Base-by-base conservation (phyloP, 2,888 invertebrate species). In the Megastigmus dorsalis region DNA sequence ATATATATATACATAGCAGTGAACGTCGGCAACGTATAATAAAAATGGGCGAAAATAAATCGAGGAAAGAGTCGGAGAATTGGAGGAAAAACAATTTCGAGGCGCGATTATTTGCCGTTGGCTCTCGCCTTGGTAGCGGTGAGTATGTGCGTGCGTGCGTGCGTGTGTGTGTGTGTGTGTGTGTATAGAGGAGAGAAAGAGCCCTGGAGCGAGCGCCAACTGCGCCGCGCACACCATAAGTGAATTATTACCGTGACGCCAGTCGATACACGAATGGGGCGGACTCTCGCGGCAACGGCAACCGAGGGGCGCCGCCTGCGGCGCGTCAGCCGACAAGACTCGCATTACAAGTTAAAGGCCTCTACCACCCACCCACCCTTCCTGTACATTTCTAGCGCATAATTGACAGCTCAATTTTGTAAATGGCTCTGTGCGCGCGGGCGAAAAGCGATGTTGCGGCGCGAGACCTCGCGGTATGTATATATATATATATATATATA, bases 201-300 rank as follows among this genome's bases (percentile, higher is more conserved):
- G n/a, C n/a, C n/a, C n/a, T n/a, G n/a, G n/a, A n/a, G n/a, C n/a
- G n/a, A n/a, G n/a, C n/a, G n/a, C n/a, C n/a, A n/a, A n/a, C n/a
- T n/a, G n/a, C n/a, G n/a, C n/a, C n/a, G n/a, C n/a, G n/a, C n/a
- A n/a, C n/a, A 63, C 70, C 74, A 80, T 82, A 84, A 84, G 77
- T 82, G 79, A 83, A 79, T 83, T 84, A 84, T 82, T 78, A 79
- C 78, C 76, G 55, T 63, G 76, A 72, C 68, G 69, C 65, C 43
- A 80, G 79, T 80, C 82, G 83, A 83, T 83, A 83, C 82, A 81
- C 79, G 81, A 76, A 80, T 83, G 70, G 79, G 79, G 79, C 79
- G 81, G 80, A n/a, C n/a, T 78, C 77, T 79, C 78, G 63, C 68
- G 30, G 26, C n/a, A 3, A 13, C 28, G n/a, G 26, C 59, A 26